These are phyloP conservation scores for Pterocles orientalis DNA, from an alignment of 2,113 vertebrate species.

Conservation along the genomic window DNA sequence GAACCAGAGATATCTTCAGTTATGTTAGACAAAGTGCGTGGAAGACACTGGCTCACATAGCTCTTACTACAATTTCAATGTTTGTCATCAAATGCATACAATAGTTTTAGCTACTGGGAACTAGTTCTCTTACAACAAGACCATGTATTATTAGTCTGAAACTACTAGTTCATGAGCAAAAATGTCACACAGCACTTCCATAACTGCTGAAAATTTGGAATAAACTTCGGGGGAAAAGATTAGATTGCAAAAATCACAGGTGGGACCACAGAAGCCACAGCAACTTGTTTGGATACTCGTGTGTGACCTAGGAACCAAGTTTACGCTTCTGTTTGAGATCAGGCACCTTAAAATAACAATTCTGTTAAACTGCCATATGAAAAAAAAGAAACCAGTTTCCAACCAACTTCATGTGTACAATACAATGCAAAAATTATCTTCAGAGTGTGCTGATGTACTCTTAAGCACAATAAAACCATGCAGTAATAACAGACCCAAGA, in stretches of 20 bases:
- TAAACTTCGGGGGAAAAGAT: not conserved
- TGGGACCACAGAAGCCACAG: not conserved
- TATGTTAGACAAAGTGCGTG: not conserved
- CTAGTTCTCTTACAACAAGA: not conserved
- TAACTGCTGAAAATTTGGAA: not conserved
- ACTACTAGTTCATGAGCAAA: not conserved
- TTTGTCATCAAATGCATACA: not conserved
- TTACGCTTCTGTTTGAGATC: not conserved
- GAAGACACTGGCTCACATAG: not conserved
- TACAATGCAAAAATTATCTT: not conserved
- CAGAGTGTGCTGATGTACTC: not conserved
- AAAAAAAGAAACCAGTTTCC: not conserved
- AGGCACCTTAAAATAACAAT: not conserved
- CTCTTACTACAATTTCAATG: not conserved
- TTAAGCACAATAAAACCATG: not conserved
- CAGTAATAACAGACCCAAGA: not conserved
- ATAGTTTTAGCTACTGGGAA: not conserved
- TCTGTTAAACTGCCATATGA: not conserved
- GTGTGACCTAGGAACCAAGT: not conserved
- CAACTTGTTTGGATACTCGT: not conserved
- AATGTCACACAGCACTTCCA: not conserved
- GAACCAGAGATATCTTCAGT: not conserved
- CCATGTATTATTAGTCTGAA: not conserved
- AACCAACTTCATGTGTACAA: not conserved
- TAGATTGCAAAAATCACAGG: not conserved